Percentiles rank a stretch among this genome's conserved stretches.
Conservation (phyloP, 2,113 vertebrate species). For the Macquaria ambigua region DNA sequence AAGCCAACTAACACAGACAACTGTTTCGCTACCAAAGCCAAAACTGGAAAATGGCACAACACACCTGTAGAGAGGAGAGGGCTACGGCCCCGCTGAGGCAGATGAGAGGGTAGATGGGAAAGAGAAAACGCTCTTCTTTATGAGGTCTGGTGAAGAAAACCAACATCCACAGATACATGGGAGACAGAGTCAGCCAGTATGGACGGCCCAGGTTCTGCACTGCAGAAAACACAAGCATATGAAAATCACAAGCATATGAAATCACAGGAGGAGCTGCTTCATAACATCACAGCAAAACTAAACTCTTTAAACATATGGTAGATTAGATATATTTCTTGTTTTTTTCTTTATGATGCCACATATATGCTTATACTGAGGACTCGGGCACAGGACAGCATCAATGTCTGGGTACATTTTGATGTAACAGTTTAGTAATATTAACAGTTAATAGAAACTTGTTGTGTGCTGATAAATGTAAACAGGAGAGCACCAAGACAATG, state of each 20-base stretch:
- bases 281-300: neutral
- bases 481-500: neutral
- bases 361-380: neutral
- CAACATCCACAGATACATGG: constrained; percentile 98
- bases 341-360: neutral
- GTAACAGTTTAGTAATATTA: neutral
- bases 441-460: neutral
- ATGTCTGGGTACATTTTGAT: too few species aligned
- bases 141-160: constrained; percentile 97
- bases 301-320: neutral
- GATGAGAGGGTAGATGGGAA: constrained; percentile 96
- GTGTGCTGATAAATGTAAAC: neutral
- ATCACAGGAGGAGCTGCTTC: constrained; percentile 7
- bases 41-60: constrained; percentile 1
- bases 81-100: constrained; percentile 95
- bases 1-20: neutral
- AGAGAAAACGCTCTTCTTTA: constrained; percentile 98
- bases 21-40: neutral
- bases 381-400: too few species aligned
- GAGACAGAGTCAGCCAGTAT: constrained; percentile 97
- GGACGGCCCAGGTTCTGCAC: constrained; percentile 98
- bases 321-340: neutral
- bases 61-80: constrained; percentile 96
- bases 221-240: constrained; percentile 79
- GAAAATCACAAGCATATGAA: constrained; percentile 28